Evolutionary conservation across 2,888 invertebrate species (phyloP), one percentile per base, ranked within the genome.

Genomic region (Leptura quadrifasciata): DNA sequence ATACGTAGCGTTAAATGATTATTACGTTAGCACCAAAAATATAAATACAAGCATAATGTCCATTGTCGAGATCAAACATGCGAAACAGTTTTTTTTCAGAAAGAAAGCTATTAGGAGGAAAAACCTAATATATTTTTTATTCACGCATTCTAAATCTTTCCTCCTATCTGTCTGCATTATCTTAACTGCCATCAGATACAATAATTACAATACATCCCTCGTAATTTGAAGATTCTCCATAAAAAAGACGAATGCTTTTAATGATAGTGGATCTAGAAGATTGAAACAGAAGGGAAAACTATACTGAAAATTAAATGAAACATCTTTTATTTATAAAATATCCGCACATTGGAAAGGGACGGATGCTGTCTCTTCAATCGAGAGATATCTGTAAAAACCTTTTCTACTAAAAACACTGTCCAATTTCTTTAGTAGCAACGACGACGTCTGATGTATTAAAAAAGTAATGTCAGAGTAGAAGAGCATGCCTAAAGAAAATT

Each of bases 391-490:
- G 84, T 82, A 83, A 81, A 75, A 84, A 84, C 82, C 84, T 82
- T 82, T 84, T 82, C 81, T 80, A 82, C 82, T 82, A 85, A 87
- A 86, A 86, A 87, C 85, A 84, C 85, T 85, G 86, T 86, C 85
- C 86, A 84, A 86, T 87, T 87, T 86, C 86, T 87, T 86, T 84
- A 80, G 84, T 82, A 84, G 82, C 82, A 85, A 84, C 84, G 84
- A 84, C 85, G 85, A 83, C 86, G 85, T 84, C 80, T 86, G 87
- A 87, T 86, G 87, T 87, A 86, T 88, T 87, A 87, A 87, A 87
- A 88, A 87, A 87, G 86, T 86, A 86, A 87, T 84, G 85, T 86
- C 86, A 81, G 81, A 81, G 84, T 83, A 63, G 82, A 75, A 80
- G 85, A 83, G 81, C 84, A 84, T 83, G 81, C 77, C 83, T 79